Evolutionary conservation across 1,140 invertebrate species (phyloP).

Genomic region (Hylyphantes graminicola): DNA sequence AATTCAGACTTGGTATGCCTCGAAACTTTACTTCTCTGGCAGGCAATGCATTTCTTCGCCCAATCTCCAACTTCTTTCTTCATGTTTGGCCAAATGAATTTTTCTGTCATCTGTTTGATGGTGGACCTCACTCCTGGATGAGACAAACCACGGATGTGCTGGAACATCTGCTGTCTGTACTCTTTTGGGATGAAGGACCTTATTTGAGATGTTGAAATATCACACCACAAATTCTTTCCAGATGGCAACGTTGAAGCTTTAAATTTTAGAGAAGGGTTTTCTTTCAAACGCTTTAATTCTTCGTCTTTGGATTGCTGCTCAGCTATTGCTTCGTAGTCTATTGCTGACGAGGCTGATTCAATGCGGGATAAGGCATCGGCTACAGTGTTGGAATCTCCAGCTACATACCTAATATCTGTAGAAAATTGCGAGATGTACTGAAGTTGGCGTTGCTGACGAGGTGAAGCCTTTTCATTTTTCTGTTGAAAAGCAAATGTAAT

Average conservation of each 20-base stretch:
- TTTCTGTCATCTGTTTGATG: background rate
- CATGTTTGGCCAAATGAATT: constrained; percentile 1
- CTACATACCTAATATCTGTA: background rate
- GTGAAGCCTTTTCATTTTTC: constrained; percentile 1
- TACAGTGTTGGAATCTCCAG: background rate
- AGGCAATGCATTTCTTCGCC: background rate
- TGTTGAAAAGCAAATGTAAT: no score
- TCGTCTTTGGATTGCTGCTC: no score
- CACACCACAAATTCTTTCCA: no score
- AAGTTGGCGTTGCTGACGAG: background rate
- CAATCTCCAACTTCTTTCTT: background rate
- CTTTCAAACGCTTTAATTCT: no score
- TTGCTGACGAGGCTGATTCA: background rate
- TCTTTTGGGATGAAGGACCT: background rate
- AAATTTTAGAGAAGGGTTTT: no score
- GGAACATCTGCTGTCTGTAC: background rate
- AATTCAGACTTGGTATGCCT: background rate
- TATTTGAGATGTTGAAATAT: background rate
- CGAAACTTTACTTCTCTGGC: background rate
- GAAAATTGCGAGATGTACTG: constrained; percentile 24
- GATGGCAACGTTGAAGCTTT: no score
- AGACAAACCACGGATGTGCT: background rate
- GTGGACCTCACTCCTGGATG: no score
- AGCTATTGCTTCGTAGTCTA: background rate
- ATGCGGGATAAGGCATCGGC: background rate